Evolutionary conservation across 2,113 vertebrate genomes (phyloP).

Genomic region (Piprites chloris): DNA sequence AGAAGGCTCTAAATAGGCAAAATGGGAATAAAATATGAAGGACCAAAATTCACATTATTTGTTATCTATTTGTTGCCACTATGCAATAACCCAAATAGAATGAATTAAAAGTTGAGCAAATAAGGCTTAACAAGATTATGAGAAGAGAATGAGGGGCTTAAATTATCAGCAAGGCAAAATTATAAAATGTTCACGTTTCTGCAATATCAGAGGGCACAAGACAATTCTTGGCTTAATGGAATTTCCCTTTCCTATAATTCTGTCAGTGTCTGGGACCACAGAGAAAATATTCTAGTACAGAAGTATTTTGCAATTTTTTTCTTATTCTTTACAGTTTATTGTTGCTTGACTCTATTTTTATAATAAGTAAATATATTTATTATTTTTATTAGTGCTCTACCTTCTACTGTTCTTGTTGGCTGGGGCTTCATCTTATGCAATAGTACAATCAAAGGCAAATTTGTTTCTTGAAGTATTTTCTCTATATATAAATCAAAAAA

Average conservation of each 20-base stretch:
- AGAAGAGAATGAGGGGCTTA: constrained; percentile 4
- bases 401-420: not conserved
- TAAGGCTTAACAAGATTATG: constrained; percentile 12
- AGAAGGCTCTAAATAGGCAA: not conserved
- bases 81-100: constrained; percentile 2
- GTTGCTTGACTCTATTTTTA: not conserved
- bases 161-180: constrained; percentile 12
- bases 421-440: not conserved
- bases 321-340: not conserved
- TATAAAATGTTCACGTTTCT: not conserved
- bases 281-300: not conserved
- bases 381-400: not conserved
- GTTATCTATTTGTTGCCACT: constrained; percentile 36
- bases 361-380: no score
- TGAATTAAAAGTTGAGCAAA: constrained; percentile 24
- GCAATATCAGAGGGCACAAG: not conserved
- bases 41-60: not conserved
- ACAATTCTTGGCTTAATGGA: not conserved
- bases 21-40: not conserved
- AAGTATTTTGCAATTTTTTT: not conserved
- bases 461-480: not conserved
- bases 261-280: not conserved
- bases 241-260: constrained; percentile 15
- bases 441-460: not conserved
- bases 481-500: not conserved